These are phyloP conservation scores for Drosophila neonasuta DNA, from an alignment of 2,888 invertebrate species.

Conservation along the genomic window DNA sequence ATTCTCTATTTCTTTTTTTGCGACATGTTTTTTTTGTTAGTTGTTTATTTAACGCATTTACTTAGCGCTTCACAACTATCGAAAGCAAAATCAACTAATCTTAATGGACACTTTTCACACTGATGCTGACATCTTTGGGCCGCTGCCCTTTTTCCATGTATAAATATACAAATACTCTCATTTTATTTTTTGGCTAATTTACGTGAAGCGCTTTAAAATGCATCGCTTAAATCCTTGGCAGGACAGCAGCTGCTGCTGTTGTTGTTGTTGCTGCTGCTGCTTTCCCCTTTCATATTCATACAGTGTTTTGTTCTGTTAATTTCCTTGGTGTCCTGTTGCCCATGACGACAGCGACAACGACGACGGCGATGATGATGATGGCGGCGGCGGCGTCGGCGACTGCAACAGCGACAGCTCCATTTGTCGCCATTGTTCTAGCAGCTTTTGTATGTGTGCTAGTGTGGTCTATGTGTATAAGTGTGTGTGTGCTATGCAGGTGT, in stretches of 20 bases:
- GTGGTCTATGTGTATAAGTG: constrained; percentile 19
- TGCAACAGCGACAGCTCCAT: constrained; percentile 60
- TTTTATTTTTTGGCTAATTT: constrained; percentile 43
- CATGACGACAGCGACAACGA: constrained; percentile 52
- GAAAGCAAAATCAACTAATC: constrained; percentile 76
- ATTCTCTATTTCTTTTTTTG: constrained; percentile 22
- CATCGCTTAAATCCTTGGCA: constrained; percentile 20
- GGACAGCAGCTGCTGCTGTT: constrained; percentile 2
- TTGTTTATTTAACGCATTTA: constrained; percentile 63
- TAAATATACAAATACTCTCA: not conserved
- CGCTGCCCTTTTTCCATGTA: constrained; percentile 31
- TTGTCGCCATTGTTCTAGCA: constrained; percentile 68
- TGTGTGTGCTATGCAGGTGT: constrained; percentile 60
- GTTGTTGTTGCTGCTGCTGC: not conserved
- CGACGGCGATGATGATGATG: constrained; percentile 16
- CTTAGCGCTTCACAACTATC: constrained; percentile 71
- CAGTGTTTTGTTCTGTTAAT: constrained; percentile 67
- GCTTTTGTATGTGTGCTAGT: constrained; percentile 30
- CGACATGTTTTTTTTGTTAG: constrained; percentile 42
- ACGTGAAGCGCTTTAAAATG: constrained; percentile 35
- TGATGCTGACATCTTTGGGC: constrained; percentile 54
- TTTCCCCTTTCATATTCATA: constrained; percentile 46
- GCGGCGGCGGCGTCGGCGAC: constrained; percentile 16
- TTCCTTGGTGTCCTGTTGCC: constrained; percentile 74
- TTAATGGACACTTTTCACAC: constrained; percentile 70